Percentiles rank a stretch among this genome's conserved stretches.
These are phyloP conservation scores for Coleophora flavipennella DNA, from an alignment of 2,888 invertebrate species.

Conservation along the genomic window DNA sequence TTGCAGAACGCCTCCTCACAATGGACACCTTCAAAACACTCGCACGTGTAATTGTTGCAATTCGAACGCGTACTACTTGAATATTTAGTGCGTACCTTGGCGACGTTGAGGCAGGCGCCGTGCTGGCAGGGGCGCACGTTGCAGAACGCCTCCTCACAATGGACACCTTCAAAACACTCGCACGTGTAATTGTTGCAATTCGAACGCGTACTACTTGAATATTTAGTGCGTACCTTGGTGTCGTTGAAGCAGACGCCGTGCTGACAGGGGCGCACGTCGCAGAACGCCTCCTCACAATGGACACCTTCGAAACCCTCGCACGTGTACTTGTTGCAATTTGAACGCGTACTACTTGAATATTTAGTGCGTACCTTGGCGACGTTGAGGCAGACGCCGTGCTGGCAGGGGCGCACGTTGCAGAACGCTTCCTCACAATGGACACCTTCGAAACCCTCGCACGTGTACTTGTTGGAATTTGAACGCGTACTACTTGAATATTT, in stretches of 20 bases:
- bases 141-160: constrained; percentile 84
- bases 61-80: too few relatives aligned
- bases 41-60: constrained; percentile 90
- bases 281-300: constrained; percentile 82
- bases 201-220: too few relatives aligned
- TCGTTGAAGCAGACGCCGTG: constrained; percentile 77
- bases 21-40: constrained; percentile 79
- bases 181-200: constrained; percentile 92
- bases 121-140: constrained; percentile 77
- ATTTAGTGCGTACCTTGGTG: constrained; percentile 33
- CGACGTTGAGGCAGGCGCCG: constrained; percentile 74
- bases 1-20: constrained; percentile 84
- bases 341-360: too few relatives aligned
- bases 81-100: constrained; percentile 30
- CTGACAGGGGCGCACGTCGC: constrained; percentile 76
- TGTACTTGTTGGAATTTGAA: constrained; percentile 89
- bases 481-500: too few relatives aligned
- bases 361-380: constrained; percentile 45
- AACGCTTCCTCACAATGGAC: constrained; percentile 81
- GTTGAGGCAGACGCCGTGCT: constrained; percentile 77
- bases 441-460: constrained; percentile 85
- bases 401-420: constrained; percentile 78
- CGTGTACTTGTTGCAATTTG: constrained; percentile 90
- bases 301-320: constrained; percentile 83
- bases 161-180: constrained; percentile 78